phyloP scores from a whole-genome alignment of 2,888 invertebrate genomes.

The Trileptium ribeirensis region DNA sequence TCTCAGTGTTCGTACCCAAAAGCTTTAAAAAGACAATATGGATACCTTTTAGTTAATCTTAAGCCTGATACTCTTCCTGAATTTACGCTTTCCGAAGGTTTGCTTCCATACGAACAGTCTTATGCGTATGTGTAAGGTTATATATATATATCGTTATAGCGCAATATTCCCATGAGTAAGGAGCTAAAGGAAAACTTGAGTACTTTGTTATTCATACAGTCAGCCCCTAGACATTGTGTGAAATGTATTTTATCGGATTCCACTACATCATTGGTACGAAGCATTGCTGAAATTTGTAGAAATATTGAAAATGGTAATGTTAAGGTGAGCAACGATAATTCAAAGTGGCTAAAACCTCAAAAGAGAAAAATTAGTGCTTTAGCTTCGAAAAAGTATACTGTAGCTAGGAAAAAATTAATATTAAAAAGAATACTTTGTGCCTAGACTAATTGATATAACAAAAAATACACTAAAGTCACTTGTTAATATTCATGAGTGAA shows the following conservation, averaged over 20 bases:
- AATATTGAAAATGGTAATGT: not conserved
- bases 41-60: not conserved
- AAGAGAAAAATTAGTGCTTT: not conserved
- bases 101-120: not conserved
- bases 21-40: not conserved
- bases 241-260: not conserved
- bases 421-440: not conserved
- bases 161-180: not conserved
- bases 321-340: not conserved
- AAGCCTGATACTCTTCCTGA: not conserved
- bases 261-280: not conserved
- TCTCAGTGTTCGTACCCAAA: not conserved
- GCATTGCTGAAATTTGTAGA: not conserved
- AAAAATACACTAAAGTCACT: too few species aligned
- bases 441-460: not conserved
- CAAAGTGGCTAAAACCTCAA: not conserved
- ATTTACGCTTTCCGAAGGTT: not conserved
- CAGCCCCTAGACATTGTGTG: not conserved
- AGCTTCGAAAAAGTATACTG: not conserved
- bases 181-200: not conserved
- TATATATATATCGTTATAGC: not conserved
- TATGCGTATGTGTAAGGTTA: not conserved
- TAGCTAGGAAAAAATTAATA: not conserved
- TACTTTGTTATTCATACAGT: not conserved
- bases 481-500: too few species aligned